Evolutionary conservation across 2,888 invertebrate genomes (phyloP), one percentile per base, ranked within the genome.

Genomic region (Leucania comma): DNA sequence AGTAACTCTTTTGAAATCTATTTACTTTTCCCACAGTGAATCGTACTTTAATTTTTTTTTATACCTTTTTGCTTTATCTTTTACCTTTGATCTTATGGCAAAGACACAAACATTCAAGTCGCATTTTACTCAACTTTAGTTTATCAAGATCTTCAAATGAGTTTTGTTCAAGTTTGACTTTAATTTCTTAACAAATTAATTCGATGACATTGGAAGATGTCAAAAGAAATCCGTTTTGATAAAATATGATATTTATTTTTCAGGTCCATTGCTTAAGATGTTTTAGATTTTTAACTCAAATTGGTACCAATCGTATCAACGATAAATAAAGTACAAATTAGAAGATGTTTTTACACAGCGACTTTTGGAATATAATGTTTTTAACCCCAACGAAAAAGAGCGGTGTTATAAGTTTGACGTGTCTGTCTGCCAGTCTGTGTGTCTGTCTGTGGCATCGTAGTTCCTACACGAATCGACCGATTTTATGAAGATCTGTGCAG

Each of bases 151-250:
- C 38, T 69, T 8, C 10, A 38, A 2, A 12, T 4, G 26, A 54
- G 4, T 24, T 38, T 46, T n/a, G 24, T 17, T 29, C 8, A n/a
- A 54, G 29, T 69, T 77, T 24, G 17, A 48, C 29, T 77, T 48
- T 48, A 46, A 50, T 56, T 60, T 70, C 9, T 69, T 42, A 20
- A 42, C 22, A 24, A 66, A 57, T 42, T 75, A 68, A 59, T 73
- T 58, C 8, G 12, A 68, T 70, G 72, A 67, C 56, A 57, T 57
- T 75, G 17, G 51, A 32, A 26, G n/a, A 38, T 26, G 3, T 53
- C 75, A 24, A 12, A 53, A n/a, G 42, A 29, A 20, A 26, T 54
- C 22, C 22, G 22, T 63, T 14, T 46, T 29, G 1, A 14, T 5
- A 24, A 48, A 56, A 65, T 58, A 9, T 35, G 0, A 24, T 17